phyloP scores from a whole-genome alignment of 92 coral and sea anemone species.

The Porites lobata region DNA sequence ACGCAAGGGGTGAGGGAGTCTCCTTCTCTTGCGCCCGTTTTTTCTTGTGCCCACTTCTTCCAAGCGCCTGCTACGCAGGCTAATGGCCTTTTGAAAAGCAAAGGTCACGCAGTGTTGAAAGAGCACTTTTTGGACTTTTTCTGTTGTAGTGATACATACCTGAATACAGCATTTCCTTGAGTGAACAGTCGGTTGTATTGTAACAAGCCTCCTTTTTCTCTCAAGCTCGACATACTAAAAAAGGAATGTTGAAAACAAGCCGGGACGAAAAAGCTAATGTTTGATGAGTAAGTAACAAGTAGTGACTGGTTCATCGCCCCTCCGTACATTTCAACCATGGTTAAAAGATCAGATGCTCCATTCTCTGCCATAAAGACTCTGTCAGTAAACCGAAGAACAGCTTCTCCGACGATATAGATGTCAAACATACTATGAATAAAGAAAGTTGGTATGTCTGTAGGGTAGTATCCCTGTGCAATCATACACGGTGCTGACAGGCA shows the following conservation, averaged over 20 bases:
- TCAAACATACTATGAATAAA: constrained; percentile 67
- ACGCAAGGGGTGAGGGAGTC: no score
- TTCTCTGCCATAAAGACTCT: constrained; percentile 30
- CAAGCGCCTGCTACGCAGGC: no score
- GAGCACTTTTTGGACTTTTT: no score
- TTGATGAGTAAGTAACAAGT: constrained; percentile 7
- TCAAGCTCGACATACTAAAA: constrained; percentile 69
- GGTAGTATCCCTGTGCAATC: constrained; percentile 59
- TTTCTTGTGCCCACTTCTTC: no score
- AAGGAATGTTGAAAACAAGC: constrained; percentile 73
- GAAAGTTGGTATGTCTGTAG: constrained; percentile 46
- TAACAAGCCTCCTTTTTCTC: constrained; percentile 53
- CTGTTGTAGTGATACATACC: constrained; percentile 21
- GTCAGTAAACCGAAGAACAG: constrained; percentile 11
- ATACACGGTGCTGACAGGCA: constrained; percentile 65
- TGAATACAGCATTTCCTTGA: constrained; percentile 57
- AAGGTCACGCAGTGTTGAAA: no score
- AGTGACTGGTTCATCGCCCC: constrained; percentile 74
- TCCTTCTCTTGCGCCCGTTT: no score
- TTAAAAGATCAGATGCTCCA: constrained; percentile 44
- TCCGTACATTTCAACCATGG: constrained; percentile 61
- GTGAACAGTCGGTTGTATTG: constrained; percentile 40
- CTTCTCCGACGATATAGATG: constrained; percentile 46
- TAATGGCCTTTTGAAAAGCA: no score
- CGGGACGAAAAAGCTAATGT: constrained; percentile 60